phyloP scores from a whole-genome alignment of 2,113 vertebrate species.

The Limnothrissa miodon region DNA sequence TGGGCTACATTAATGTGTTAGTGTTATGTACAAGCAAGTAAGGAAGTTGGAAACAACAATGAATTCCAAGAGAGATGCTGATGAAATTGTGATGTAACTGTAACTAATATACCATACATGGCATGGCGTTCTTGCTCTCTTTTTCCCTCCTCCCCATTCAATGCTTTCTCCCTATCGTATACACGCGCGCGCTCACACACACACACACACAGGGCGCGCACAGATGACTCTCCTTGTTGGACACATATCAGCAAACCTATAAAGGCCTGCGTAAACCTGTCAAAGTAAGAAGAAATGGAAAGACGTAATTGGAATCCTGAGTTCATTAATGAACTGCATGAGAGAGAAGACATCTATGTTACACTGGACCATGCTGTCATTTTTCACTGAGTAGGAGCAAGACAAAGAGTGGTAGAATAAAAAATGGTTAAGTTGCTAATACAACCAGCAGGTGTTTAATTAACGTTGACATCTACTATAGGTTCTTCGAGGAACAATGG shows the following conservation, averaged over 20 bases:
- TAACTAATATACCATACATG: conserved; percentile 74
- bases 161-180: conserved; percentile 40
- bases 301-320: neutral
- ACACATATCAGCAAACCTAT: neutral
- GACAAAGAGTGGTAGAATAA: neutral
- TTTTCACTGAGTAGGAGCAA: neutral
- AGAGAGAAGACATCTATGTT: neutral
- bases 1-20: neutral
- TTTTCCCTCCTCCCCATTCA: conserved; percentile 19
- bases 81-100: conserved; percentile 80
- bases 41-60: conserved; percentile 74
- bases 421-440: neutral
- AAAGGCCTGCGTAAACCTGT: neutral
- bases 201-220: neutral
- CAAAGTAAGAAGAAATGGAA: neutral
- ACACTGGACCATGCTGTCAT: neutral
- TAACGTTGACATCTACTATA: neutral
- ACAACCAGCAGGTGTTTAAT: conserved; percentile 12
- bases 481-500: neutral
- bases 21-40: conserved; percentile 42
- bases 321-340: neutral
- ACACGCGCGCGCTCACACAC: conserved; percentile 12
- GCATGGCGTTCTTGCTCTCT: conserved; percentile 66
- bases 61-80: conserved; percentile 74
- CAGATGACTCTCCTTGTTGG: neutral